Conservation (phyloP, 2,888 invertebrate genomes). For the Eupithecia centaureata region DNA sequence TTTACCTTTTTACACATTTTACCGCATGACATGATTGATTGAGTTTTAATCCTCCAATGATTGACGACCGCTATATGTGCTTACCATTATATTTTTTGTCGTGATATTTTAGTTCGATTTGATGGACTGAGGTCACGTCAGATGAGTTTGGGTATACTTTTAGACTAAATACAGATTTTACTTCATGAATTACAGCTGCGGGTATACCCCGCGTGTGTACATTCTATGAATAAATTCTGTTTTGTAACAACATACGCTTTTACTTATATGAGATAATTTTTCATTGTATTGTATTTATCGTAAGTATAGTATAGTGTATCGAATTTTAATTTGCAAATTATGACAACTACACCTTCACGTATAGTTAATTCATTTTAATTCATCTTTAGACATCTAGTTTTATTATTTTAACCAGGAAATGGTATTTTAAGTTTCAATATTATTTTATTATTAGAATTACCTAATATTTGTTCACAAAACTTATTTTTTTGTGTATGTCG, state of each 20-base stretch:
- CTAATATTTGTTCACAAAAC: constrained; percentile 49
- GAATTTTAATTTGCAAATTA: constrained; percentile 75
- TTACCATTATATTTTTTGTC: constrained; percentile 42
- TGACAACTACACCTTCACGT: constrained; percentile 74
- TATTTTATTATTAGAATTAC: constrained; percentile 44
- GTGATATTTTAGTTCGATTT: constrained; percentile 51
- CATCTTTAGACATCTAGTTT: constrained; percentile 60
- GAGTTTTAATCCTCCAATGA: constrained; percentile 36
- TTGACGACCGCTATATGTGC: constrained; percentile 42
- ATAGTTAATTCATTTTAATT: constrained; percentile 50
- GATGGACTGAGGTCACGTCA: constrained; percentile 66
- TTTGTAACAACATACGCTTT: constrained; percentile 79
- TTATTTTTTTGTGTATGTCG: constrained; percentile 63
- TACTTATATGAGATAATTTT: constrained; percentile 79
- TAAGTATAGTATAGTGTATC: constrained; percentile 80
- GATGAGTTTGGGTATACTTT: constrained; percentile 58
- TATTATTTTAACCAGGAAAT: constrained; percentile 64
- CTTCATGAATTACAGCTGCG: constrained; percentile 53
- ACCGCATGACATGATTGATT: constrained; percentile 52
- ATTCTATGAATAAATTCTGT: constrained; percentile 59
- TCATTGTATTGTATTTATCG: constrained; percentile 81
- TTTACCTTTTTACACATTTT: constrained; percentile 26
- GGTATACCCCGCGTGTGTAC: constrained; percentile 47
- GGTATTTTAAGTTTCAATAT: constrained; percentile 70
- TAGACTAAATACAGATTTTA: constrained; percentile 59